Conservation (phyloP, 2,797 vertebrate genomes). For the Danio kyathit region DNA sequence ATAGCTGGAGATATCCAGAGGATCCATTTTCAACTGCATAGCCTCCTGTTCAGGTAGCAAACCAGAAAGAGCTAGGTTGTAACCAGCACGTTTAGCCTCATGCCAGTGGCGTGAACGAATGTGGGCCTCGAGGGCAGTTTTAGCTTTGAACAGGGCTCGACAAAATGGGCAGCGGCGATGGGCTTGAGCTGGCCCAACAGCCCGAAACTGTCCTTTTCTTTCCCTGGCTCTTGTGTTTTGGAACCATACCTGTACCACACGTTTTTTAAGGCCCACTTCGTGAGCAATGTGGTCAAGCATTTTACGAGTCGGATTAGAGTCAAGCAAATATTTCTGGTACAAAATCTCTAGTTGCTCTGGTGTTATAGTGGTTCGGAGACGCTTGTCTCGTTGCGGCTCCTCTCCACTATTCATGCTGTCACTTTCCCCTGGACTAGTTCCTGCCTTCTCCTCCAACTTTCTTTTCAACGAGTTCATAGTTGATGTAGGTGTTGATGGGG, state of each 20-base stretch:
- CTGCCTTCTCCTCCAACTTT: constrained; percentile 98
- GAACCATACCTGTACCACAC: constrained; percentile 99
- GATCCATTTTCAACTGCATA: constrained; percentile 93
- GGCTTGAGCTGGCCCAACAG: constrained; percentile 96
- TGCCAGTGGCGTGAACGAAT: constrained; percentile 99
- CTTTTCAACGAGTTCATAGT: constrained; percentile 98
- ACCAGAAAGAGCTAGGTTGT: constrained; percentile 90
- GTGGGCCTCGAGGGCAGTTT: constrained; percentile 97
- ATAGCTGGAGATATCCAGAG: constrained; percentile 88
- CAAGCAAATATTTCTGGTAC: constrained; percentile 98
- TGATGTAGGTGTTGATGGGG: constrained; percentile 94
- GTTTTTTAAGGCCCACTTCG: constrained; percentile 98
- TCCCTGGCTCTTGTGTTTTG: constrained; percentile 98
- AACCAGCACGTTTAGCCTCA: constrained; percentile 97
- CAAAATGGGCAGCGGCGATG: constrained; percentile 98
- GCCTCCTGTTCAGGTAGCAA: constrained; percentile 93
- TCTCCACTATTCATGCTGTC: constrained; percentile 97
- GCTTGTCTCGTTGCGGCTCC: constrained; percentile 97
- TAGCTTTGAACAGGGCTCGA: constrained; percentile 97
- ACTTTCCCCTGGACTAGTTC: constrained; percentile 96
- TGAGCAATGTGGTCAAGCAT: constrained; percentile 99
- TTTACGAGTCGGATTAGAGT: constrained; percentile 98
- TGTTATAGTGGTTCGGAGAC: constrained; percentile 97
- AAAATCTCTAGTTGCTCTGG: constrained; percentile 98
- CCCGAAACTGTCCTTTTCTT: constrained; percentile 97